Percentiles rank a stretch among this genome's conserved stretches.
Conservation (phyloP, 2,797 vertebrate species). For the Tarsius wallacei region DNA sequence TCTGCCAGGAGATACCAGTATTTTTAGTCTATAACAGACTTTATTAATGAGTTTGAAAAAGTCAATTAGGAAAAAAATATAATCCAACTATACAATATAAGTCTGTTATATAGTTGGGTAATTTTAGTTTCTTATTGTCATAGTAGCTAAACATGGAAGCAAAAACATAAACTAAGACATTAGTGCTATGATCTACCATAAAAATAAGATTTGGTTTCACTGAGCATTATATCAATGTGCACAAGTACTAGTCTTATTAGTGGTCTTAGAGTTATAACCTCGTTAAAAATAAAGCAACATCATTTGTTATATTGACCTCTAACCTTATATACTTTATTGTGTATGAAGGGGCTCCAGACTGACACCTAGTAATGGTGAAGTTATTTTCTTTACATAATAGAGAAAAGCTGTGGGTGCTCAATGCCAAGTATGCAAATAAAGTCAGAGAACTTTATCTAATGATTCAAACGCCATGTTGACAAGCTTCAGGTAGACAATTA, state of each 20-base stretch:
- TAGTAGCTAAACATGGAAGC: slow-evolving; percentile 36
- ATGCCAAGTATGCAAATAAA: slow-evolving; percentile 32
- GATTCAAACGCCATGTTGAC: neutral
- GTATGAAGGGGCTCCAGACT: slow-evolving; percentile 44
- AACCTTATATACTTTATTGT: slow-evolving; percentile 53
- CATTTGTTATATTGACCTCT: slow-evolving; percentile 65
- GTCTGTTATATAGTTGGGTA: neutral
- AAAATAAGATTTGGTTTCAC: slow-evolving; percentile 8
- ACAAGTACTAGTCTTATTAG: neutral
- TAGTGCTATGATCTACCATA: neutral
- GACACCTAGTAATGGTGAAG: slow-evolving; percentile 38
- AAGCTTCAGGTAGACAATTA: neutral
- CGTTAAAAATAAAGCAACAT: slow-evolving; percentile 70
- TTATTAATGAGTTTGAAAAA: slow-evolving; percentile 61
- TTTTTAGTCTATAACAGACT: slow-evolving; percentile 3
- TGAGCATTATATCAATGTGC: neutral
- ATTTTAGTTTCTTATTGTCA: slow-evolving; percentile 73
- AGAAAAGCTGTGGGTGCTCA: neutral
- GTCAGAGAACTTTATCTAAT: neutral
- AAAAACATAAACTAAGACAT: slow-evolving; percentile 26
- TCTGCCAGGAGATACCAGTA: neutral
- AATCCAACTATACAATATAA: slow-evolving; percentile 35
- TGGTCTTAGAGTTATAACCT: slow-evolving; percentile 16
- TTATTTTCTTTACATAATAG: neutral
- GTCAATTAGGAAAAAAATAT: neutral